phyloP scores from a whole-genome alignment of 1,140 invertebrate species.

The Lepidurus couesii region DNA sequence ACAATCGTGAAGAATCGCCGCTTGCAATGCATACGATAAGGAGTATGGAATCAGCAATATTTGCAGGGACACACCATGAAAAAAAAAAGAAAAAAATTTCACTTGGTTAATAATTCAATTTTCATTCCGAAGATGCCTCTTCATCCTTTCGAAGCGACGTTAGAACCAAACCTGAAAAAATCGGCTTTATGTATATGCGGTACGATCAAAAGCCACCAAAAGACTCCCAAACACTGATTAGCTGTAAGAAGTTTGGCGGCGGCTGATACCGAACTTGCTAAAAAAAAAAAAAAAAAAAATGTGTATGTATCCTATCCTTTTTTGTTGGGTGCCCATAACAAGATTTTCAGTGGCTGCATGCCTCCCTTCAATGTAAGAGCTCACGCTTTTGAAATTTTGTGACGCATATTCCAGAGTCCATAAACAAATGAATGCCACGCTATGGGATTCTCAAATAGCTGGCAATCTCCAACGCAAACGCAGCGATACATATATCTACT shows the following conservation, averaged over 20 bases:
- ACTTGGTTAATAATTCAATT: not conserved
- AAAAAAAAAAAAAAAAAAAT: not conserved
- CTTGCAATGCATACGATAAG: not conserved
- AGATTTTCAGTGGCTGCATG: not conserved
- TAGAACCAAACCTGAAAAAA: too few relatives aligned
- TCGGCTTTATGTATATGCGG: too few relatives aligned
- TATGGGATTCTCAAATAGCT: too few relatives aligned
- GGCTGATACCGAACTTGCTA: too few relatives aligned
- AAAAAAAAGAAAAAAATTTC: not conserved
- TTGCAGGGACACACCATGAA: not conserved
- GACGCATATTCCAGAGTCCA: not conserved
- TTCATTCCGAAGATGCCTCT: not conserved
- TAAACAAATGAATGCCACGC: not conserved
- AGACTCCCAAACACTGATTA: too few relatives aligned
- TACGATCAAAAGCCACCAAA: too few relatives aligned
- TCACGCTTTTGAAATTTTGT: not conserved
- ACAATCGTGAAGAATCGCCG: not conserved
- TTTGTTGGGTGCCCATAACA: not conserved
- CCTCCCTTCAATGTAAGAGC: not conserved
- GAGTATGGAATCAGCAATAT: slow-evolving; percentile 17
- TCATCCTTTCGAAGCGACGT: not conserved
- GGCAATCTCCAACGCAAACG: too few relatives aligned
- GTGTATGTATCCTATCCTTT: not conserved
- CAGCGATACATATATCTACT: too few relatives aligned
- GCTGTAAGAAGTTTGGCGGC: too few relatives aligned